These are phyloP conservation scores for Pycnonotus jocosus DNA, from an alignment of 2,113 vertebrate species.

Conservation along the genomic window DNA sequence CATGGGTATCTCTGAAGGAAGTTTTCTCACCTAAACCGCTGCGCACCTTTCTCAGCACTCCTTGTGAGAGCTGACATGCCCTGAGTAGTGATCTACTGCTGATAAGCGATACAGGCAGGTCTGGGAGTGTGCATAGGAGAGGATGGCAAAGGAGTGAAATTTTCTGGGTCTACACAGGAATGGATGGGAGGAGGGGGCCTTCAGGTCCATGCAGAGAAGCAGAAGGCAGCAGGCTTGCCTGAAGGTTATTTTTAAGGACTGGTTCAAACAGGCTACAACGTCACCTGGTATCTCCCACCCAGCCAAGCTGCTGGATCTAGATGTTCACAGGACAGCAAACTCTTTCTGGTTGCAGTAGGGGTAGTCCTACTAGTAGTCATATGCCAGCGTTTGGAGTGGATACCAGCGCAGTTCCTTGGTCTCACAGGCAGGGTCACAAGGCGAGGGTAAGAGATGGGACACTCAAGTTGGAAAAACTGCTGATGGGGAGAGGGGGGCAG, in stretches of 20 bases:
- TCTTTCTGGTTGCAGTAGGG: neutral
- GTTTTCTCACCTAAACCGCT: neutral
- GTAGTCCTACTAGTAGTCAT: neutral
- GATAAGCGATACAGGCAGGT: neutral
- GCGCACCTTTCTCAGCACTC: neutral
- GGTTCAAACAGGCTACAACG: neutral
- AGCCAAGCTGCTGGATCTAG: neutral
- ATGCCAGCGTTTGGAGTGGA: neutral
- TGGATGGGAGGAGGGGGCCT: neutral
- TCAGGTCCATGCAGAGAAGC: neutral
- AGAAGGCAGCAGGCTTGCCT: neutral
- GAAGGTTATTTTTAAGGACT: neutral
- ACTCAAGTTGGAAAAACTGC: neutral
- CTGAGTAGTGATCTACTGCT: neutral
- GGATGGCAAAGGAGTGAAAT: neutral
- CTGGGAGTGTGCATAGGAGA: neutral
- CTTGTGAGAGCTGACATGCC: neutral
- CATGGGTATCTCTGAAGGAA: neutral
- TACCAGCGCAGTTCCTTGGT: neutral
- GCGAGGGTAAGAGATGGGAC: neutral
- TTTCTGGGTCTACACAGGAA: neutral
- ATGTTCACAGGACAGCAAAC: neutral
- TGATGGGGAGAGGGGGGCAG: neutral
- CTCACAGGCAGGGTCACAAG: neutral
- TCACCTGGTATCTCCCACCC: neutral